Evolutionary conservation across 2,888 invertebrate species (phyloP).

Genomic region (Drosophila crucigera): DNA sequence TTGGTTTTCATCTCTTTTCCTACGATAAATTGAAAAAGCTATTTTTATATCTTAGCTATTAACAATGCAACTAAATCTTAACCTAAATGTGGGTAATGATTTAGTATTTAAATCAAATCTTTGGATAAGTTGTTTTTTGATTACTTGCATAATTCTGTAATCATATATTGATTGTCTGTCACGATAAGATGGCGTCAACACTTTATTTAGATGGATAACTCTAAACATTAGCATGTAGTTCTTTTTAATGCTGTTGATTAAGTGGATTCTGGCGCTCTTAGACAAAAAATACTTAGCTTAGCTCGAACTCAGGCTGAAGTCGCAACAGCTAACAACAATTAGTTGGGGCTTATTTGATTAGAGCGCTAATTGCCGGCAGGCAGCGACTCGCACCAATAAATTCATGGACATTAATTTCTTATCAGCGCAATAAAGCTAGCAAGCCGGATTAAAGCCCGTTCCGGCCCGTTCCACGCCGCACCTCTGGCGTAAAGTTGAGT

Average conservation of each 20-base stretch:
- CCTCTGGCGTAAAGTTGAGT: constrained; percentile 42
- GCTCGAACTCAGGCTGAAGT: background rate
- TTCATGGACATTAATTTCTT: constrained; percentile 72
- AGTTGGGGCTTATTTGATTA: constrained; percentile 70
- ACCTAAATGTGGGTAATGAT: background rate
- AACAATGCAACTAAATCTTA: background rate
- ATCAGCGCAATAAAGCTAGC: constrained; percentile 69
- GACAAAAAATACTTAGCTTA: background rate
- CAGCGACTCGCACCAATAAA: constrained; percentile 70
- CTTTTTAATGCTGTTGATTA: background rate
- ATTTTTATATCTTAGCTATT: background rate
- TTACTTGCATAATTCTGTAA: background rate
- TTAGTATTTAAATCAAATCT: background rate
- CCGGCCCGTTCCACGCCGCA: constrained; percentile 1
- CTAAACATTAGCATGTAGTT: background rate
- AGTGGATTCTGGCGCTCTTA: background rate
- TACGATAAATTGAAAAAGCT: background rate
- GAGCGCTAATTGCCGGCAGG: constrained; percentile 63
- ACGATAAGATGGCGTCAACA: background rate
- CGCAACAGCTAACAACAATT: constrained; percentile 45
- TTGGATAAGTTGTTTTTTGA: background rate
- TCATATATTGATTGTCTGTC: background rate
- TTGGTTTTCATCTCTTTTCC: background rate
- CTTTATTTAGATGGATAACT: background rate
- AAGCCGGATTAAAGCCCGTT: constrained; percentile 67